Conservation (phyloP, 35 echinoderm and acorn worm genomes). For the Heliocidaris tuberculata region DNA sequence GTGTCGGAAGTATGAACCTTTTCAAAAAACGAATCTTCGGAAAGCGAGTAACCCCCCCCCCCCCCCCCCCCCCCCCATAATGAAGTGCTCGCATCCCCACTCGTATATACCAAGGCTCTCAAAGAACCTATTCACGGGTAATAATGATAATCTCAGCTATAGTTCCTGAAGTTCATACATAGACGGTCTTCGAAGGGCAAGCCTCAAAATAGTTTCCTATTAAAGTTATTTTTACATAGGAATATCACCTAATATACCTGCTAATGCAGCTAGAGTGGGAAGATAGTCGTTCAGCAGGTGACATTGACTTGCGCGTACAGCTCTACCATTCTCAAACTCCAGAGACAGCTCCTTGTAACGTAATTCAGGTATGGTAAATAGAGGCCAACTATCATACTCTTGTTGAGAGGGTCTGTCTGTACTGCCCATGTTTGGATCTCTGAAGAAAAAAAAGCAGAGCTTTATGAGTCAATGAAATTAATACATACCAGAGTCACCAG, state of each 20-base stretch:
- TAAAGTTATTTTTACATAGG: background rate
- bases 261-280: constrained; percentile 43
- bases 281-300: constrained; percentile 78
- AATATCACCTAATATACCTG: constrained; percentile 54
- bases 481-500: no score
- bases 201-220: no score
- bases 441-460: constrained; percentile 21
- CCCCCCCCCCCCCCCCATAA: no score
- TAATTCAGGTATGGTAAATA: constrained; percentile 51
- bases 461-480: background rate
- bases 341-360: constrained; percentile 51
- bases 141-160: background rate
- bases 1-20: no score
- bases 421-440: constrained; percentile 51
- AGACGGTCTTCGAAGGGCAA: no score
- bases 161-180: no score
- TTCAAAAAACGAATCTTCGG: no score
- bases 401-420: background rate
- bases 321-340: constrained; percentile 25
- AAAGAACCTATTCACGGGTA: background rate
- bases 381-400: constrained; percentile 43
- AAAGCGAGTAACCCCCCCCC: no score
- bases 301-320: constrained; percentile 59
- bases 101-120: no score
- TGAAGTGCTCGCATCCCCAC: no score